Base-by-base conservation (phyloP, 2,888 invertebrate species). In the Brassicogethes aeneus region DNA sequence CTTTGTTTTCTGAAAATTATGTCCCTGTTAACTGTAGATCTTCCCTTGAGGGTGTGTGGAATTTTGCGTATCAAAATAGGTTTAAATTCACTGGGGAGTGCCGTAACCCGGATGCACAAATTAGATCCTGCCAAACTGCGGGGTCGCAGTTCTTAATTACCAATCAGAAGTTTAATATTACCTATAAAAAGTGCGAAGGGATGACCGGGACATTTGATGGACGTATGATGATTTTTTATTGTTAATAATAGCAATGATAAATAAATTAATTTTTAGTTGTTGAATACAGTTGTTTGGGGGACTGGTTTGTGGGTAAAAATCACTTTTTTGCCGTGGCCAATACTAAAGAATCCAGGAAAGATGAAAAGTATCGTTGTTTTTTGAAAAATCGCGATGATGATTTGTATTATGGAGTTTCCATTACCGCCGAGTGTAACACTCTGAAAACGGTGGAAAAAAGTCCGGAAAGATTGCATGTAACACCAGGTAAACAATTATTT, bases 311-410 rank as follows among this genome's bases (percentile, higher is more conserved):
- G 16, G 90, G 85, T 10, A 94, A 94, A 62, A 94, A 96, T 69
- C 93, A 94, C 60, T 96, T 86, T 66, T 94, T 96, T 68, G 96
- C 93, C 40, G 92, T 95, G n/a, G 91, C 91, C 3, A 95, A 96
- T 61, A 92, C 93, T 0, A 93, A 94, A 57, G 93, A 95, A 66
- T 93, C 94, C 3, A 80, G 94, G 55, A 88, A 88, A 65, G 92
- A 96, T 66, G 93, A 95, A 64, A 88, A 88, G 60, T 96, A 92
- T 64, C 77, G 95, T 31, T 96, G 96, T 62, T 91, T 96, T 66
- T 71, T 94, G 35, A 90, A 90, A 61, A 93, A 94, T 76, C 79
- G 93, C 59, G 93, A 94, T 64, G 93, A 94, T 60, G 93, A 93
- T 69, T 72, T 91, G 15, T 93, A 84, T 55, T 80, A 94, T 57